phyloP scores from a whole-genome alignment of 1,140 invertebrate genomes.

The Vollenhovia emeryi region DNA sequence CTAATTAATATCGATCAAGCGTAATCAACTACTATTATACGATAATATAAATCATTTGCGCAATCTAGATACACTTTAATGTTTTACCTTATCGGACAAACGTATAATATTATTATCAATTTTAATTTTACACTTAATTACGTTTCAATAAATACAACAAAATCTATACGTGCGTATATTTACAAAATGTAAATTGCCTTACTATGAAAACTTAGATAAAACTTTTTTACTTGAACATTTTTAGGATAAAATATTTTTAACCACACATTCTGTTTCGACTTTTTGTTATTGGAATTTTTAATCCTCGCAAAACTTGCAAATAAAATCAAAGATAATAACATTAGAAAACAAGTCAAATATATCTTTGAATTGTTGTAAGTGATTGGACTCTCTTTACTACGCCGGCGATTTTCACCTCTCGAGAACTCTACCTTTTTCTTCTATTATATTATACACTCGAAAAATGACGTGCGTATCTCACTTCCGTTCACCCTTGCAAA shows the following conservation, averaged over 20 bases:
- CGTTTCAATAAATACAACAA: background rate
- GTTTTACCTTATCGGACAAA: background rate
- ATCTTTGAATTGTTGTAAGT: background rate
- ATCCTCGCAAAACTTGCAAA: background rate
- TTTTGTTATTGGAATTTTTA: background rate
- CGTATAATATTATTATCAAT: background rate
- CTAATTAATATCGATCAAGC: background rate
- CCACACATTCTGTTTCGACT: background rate
- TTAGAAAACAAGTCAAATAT: background rate
- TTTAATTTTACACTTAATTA: background rate
- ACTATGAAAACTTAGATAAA: background rate
- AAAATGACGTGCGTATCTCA: slow-evolving; percentile 16
- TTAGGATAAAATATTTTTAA: background rate
- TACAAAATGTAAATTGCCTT: background rate
- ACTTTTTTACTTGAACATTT: background rate
- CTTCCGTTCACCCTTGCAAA: slow-evolving; percentile 29
- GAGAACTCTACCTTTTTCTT: background rate
- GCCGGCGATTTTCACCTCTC: background rate
- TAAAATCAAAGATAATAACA: background rate
- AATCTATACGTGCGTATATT: background rate
- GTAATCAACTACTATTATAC: background rate
- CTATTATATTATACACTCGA: background rate
- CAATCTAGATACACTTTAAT: background rate
- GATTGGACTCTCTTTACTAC: background rate
- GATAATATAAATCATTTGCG: background rate